Evolutionary conservation across 2,113 vertebrate species (phyloP).

Genomic region (Pangasianodon hypophthalmus): DNA sequence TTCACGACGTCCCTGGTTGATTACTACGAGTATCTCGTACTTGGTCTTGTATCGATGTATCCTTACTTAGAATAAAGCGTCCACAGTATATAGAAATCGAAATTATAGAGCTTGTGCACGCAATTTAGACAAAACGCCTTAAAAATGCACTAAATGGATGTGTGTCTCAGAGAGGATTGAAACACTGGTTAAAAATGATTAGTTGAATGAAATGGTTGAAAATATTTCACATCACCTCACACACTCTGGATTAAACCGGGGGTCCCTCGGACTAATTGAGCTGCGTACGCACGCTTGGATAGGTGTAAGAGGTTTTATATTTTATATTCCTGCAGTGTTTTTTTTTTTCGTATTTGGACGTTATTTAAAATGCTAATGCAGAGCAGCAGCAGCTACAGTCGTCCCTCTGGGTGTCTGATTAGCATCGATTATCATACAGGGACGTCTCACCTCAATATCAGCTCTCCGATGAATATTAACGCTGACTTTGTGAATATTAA

Average conservation of each 20-base stretch:
- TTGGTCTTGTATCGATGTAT: background rate
- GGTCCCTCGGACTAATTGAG: background rate
- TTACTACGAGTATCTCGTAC: too few species aligned
- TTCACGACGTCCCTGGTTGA: too few species aligned
- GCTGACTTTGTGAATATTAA: conserved; percentile 71
- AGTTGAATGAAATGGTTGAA: too few species aligned
- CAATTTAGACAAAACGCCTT: background rate
- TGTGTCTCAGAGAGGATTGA: too few species aligned
- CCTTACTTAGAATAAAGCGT: background rate
- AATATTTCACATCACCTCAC: background rate
- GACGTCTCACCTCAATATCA: conserved; percentile 89
- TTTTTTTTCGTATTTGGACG: conserved; percentile 81
- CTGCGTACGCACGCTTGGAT: conserved; percentile 44
- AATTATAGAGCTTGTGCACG: background rate
- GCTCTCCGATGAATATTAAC: conserved; percentile 65
- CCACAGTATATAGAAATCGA: background rate
- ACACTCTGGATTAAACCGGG: background rate
- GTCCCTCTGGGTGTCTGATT: conserved; percentile 88
- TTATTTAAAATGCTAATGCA: conserved; percentile 93
- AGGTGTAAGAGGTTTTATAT: conserved; percentile 52
- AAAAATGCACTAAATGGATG: background rate
- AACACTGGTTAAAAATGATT: too few species aligned
- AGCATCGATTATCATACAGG: conserved; percentile 98
- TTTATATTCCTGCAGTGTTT: conserved; percentile 63
- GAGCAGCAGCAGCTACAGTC: conserved; percentile 84